phyloP scores from a whole-genome alignment of 1,140 invertebrate genomes.

The Schlechtendalia chinensis region DNA sequence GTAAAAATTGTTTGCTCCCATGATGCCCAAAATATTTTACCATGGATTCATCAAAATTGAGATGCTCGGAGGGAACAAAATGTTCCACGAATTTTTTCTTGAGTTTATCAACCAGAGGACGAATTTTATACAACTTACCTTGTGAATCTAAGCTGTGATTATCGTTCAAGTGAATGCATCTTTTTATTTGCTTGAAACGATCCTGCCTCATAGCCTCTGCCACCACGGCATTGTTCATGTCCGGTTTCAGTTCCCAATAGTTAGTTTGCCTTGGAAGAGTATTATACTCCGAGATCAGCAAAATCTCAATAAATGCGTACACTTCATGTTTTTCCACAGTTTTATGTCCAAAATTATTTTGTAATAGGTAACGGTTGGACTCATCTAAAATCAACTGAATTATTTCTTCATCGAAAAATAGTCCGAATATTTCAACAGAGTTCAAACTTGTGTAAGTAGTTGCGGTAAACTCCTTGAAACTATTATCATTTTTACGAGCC shows the following conservation, averaged over 20 bases:
- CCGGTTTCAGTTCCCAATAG: conserved; percentile 51
- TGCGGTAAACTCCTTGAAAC: background rate
- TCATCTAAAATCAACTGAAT: background rate
- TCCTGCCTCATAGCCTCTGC: conserved; percentile 44
- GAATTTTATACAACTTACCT: conserved; percentile 51
- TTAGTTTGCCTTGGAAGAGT: conserved; percentile 46
- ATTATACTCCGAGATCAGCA: conserved; percentile 52
- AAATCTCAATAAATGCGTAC: conserved; percentile 52
- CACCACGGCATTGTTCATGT: conserved; percentile 50
- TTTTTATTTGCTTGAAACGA: conserved; percentile 47
- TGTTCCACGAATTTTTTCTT: conserved; percentile 11
- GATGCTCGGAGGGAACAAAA: background rate
- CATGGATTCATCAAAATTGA: conserved; percentile 41
- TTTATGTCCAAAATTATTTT: background rate
- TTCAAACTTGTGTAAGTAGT: background rate
- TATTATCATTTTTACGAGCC: background rate
- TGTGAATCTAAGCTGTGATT: conserved; percentile 35
- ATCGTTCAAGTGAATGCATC: conserved; percentile 46
- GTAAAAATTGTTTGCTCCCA: conserved; percentile 50
- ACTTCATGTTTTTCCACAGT: conserved; percentile 40
- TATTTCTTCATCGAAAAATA: background rate
- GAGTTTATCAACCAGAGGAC: conserved; percentile 45
- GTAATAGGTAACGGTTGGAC: background rate
- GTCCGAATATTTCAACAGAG: background rate
- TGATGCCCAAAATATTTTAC: conserved; percentile 52